These are phyloP conservation scores for Notolepis coatsorum DNA, from an alignment of 2,797 vertebrate genomes.

Conservation along the genomic window DNA sequence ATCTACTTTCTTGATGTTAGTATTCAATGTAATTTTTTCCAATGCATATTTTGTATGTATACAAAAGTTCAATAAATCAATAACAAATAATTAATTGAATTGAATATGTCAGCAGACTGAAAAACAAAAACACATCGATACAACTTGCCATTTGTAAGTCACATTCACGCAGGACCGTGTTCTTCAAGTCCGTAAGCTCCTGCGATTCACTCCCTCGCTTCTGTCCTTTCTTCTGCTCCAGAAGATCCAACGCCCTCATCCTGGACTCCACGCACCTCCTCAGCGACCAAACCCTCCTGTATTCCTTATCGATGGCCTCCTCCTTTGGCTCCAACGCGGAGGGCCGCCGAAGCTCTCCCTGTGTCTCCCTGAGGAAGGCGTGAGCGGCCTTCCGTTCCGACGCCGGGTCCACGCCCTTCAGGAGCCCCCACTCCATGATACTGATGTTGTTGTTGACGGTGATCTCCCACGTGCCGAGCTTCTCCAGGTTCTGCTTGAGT, in stretches of 20 bases:
- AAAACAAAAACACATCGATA: background rate
- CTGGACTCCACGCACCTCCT: slow-evolving; percentile 79
- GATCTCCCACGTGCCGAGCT: slow-evolving; percentile 54
- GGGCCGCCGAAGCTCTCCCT: slow-evolving; percentile 70
- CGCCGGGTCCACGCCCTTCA: slow-evolving; percentile 62
- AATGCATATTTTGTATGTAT: too few species aligned
- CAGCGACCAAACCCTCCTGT: slow-evolving; percentile 74
- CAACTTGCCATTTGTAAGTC: slow-evolving; percentile 71
- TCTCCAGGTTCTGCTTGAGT: slow-evolving; percentile 66
- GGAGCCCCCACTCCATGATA: slow-evolving; percentile 65
- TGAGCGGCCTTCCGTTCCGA: slow-evolving; percentile 49
- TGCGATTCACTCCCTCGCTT: slow-evolving; percentile 26
- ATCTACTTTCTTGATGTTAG: too few species aligned
- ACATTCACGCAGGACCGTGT: slow-evolving; percentile 73
- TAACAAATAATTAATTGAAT: too few species aligned
- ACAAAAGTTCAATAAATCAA: too few species aligned
- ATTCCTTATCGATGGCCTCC: slow-evolving; percentile 71
- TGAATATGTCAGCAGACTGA: too few species aligned
- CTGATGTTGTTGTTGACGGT: slow-evolving; percentile 63
- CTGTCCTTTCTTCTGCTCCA: slow-evolving; percentile 58
- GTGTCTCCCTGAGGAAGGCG: slow-evolving; percentile 58
- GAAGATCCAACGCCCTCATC: slow-evolving; percentile 70
- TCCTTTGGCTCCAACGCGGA: slow-evolving; percentile 70
- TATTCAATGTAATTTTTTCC: too few species aligned
- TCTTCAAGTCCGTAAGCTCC: slow-evolving; percentile 69